These are phyloP conservation scores for Junonia oenone DNA, from an alignment of 2,888 invertebrate species.

Conservation along the genomic window DNA sequence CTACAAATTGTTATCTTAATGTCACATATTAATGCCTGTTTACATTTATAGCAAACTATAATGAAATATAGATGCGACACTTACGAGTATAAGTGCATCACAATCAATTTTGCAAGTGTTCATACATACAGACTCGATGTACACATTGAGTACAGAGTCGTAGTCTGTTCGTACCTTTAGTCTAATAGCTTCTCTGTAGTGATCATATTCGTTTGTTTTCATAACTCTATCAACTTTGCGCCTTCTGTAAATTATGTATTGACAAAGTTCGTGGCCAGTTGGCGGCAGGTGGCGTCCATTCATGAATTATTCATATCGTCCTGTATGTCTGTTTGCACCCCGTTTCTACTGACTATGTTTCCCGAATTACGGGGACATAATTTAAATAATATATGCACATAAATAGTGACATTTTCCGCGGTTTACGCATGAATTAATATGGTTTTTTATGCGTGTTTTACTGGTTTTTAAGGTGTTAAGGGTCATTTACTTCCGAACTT, in stretches of 20 bases:
- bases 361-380: slow-evolving; percentile 14
- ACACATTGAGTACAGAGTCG: too few species aligned
- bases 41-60: too few species aligned
- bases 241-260: neutral
- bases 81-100: too few species aligned
- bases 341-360: slow-evolving; percentile 18
- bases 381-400: slow-evolving; percentile 24
- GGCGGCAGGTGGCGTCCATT: slow-evolving; percentile 32
- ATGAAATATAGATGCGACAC: too few species aligned
- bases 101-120: too few species aligned
- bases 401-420: slow-evolving; percentile 8
- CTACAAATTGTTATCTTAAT: too few species aligned
- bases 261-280: slow-evolving; percentile 25
- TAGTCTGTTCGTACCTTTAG: too few species aligned
- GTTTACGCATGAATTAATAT: slow-evolving; percentile 12
- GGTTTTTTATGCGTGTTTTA: slow-evolving; percentile 9
- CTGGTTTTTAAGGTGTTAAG: slow-evolving; percentile 6
- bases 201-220: too few species aligned
- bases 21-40: too few species aligned
- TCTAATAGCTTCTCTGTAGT: too few species aligned
- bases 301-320: slow-evolving; percentile 36
- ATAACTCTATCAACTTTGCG: neutral
- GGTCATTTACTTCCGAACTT: slow-evolving; percentile 2
- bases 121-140: too few species aligned
- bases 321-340: slow-evolving; percentile 23